Percentiles rank a stretch among this genome's conserved stretches.
Evolutionary conservation across 2,888 invertebrate genomes (phyloP).

Genomic region (Uropetala carovei): DNA sequence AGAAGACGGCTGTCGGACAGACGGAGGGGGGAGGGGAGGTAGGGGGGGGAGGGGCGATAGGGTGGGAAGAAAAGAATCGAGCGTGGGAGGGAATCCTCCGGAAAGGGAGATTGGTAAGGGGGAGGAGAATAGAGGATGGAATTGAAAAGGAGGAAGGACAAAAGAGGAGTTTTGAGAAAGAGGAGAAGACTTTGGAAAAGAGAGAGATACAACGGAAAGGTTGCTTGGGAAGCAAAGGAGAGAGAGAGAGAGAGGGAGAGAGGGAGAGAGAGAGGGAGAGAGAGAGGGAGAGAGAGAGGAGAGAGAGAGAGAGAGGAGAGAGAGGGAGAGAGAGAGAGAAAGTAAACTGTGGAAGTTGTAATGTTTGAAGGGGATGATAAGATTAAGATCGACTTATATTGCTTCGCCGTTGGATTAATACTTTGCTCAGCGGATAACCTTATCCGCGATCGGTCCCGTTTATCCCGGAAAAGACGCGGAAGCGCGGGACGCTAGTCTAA

Average conservation of each 20-base stretch:
- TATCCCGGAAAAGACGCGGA: not conserved
- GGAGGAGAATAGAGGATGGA: too few relatives aligned
- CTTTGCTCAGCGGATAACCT: not conserved
- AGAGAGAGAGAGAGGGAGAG: not conserved
- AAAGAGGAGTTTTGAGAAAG: too few relatives aligned
- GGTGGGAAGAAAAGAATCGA: not conserved
- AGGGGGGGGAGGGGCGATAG: not conserved
- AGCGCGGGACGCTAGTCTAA: not conserved
- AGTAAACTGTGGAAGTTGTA: not conserved
- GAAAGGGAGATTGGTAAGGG: too few relatives aligned
- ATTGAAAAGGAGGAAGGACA: too few relatives aligned
- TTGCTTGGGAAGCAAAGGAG: too few relatives aligned
- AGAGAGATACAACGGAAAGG: too few relatives aligned
- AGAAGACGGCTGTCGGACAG: not conserved
- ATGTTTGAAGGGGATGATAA: slow-evolving; percentile 14
- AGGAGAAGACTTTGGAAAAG: too few relatives aligned
- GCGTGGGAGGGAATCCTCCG: not conserved
- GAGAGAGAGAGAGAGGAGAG: too few relatives aligned
- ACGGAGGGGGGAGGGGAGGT: not conserved
- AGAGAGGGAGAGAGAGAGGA: too few relatives aligned
- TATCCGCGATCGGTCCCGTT: not conserved
- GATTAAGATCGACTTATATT: not conserved
- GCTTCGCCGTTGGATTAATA: not conserved
- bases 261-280: too few relatives aligned
- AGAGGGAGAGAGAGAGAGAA: not conserved